phyloP scores from a whole-genome alignment of 1,140 invertebrate species.

The Neotoxoptera formosana region DNA sequence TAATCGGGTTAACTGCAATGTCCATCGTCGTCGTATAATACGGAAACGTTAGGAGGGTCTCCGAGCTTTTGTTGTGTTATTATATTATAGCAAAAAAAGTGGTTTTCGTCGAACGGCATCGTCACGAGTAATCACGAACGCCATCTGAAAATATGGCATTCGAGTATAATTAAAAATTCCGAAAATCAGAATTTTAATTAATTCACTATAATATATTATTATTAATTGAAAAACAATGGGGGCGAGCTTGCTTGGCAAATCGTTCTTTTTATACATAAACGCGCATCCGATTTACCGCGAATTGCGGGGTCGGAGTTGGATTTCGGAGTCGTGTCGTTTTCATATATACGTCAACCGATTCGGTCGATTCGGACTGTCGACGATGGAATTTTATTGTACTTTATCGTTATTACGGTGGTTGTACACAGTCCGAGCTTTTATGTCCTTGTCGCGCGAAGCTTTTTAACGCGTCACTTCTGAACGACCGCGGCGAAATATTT shows the following conservation, averaged over 20 bases:
- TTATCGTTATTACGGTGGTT: background rate
- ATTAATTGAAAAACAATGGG: conserved; percentile 10
- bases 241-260: background rate
- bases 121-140: background rate
- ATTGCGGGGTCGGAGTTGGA: background rate
- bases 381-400: background rate
- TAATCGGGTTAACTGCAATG: background rate
- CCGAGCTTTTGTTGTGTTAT: background rate
- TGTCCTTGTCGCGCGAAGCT: too few relatives aligned
- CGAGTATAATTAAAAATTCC: background rate
- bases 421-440: background rate
- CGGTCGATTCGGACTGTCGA: background rate
- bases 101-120: background rate
- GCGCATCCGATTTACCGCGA: background rate
- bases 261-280: background rate
- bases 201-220: too few relatives aligned
- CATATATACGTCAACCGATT: background rate
- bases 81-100: background rate
- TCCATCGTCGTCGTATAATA: background rate
- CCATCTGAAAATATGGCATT: background rate
- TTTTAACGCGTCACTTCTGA: background rate
- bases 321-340: background rate
- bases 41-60: background rate
- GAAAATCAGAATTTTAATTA: background rate
- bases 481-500: background rate